Conservation (phyloP, 1,140 invertebrate genomes). For the Steinernema feltiae region DNA sequence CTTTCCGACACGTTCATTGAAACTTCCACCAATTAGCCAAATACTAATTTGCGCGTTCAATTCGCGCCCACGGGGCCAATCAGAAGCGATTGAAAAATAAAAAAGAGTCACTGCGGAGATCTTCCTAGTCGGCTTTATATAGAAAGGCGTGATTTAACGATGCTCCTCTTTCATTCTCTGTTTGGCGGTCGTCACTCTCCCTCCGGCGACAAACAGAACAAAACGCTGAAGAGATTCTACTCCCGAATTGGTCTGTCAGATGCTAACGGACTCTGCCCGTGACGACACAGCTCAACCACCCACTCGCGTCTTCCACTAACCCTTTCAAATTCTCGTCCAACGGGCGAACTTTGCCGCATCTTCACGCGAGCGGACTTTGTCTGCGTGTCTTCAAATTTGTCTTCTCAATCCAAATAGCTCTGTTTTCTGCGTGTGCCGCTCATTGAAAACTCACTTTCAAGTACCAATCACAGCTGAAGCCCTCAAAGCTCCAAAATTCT, state of each 20-base stretch:
- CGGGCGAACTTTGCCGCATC: too few species aligned
- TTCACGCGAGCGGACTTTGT: neutral
- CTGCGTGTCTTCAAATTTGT: neutral
- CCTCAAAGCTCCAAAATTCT: neutral
- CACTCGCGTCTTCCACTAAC: neutral
- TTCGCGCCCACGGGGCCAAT: neutral
- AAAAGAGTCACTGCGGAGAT: neutral
- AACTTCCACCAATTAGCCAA: neutral
- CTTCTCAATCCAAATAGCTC: neutral
- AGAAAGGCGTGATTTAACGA: constrained; percentile 1
- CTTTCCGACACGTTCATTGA: neutral
- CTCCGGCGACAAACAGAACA: neutral
- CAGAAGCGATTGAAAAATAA: neutral
- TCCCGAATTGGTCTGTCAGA: neutral
- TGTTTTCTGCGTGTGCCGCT: neutral
- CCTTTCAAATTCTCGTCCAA: neutral
- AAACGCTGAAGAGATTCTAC: neutral
- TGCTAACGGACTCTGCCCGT: neutral
- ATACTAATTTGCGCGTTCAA: neutral
- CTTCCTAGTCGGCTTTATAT: neutral
- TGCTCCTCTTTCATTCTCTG: neutral
- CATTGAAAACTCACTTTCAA: neutral
- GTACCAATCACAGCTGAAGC: neutral
- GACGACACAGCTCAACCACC: neutral
- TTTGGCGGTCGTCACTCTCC: neutral